These are phyloP conservation scores for Trichosurus vulpecula DNA, from an alignment of 2,797 vertebrate genomes.

Conservation along the genomic window DNA sequence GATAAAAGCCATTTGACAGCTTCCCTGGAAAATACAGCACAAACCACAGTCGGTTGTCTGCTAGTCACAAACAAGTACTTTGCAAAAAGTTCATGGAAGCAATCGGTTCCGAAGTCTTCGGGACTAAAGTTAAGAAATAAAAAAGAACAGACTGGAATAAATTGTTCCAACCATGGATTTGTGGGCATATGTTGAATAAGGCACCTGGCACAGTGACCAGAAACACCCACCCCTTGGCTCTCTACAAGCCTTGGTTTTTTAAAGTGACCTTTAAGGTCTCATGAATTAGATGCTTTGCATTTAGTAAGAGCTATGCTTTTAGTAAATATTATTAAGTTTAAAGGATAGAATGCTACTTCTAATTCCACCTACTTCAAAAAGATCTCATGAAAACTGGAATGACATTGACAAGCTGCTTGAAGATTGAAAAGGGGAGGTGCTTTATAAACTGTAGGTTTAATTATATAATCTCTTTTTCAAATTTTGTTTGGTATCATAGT, in stretches of 20 bases:
- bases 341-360: background rate
- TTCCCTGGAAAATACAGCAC: constrained; percentile 41
- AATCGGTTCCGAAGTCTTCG: background rate
- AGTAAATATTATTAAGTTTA: background rate
- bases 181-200: background rate
- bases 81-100: constrained; percentile 12
- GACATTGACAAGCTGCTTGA: background rate
- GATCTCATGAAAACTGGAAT: background rate
- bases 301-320: background rate
- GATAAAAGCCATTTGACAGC: constrained; percentile 13
- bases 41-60: constrained; percentile 7
- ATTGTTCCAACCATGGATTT: constrained; percentile 1
- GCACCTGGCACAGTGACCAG: constrained; percentile 1
- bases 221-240: background rate
- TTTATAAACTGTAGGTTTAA: background rate
- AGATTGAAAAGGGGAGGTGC: background rate
- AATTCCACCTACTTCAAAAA: background rate
- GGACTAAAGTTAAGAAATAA: constrained; percentile 28
- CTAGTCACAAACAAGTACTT: constrained; percentile 33
- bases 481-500: background rate
- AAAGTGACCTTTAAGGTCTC: background rate
- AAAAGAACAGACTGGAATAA: constrained; percentile 33
- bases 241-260: constrained; percentile 25
- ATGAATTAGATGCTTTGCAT: background rate
- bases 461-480: background rate